Percentiles rank a stretch among this genome's conserved stretches.
phyloP scores from a whole-genome alignment of 1,140 invertebrate genomes.

The Drosophila pectinifera region DNA sequence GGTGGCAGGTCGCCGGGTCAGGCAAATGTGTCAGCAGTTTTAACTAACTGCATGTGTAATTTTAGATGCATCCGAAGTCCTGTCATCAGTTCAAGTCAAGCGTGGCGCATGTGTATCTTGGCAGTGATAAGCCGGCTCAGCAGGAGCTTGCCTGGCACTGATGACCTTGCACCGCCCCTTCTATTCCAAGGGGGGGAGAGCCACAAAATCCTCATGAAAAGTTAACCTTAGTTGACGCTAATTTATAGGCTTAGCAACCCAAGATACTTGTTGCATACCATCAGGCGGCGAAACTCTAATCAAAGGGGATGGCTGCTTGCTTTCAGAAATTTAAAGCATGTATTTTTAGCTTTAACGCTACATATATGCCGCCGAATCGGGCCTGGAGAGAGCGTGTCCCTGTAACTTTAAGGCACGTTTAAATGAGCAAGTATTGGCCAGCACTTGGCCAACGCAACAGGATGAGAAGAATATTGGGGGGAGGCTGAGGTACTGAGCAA shows the following conservation, averaged over 20 bases:
- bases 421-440: conserved; percentile 68
- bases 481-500: conserved; percentile 16
- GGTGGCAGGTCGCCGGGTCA: conserved; percentile 18
- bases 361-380: conserved; percentile 31
- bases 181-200: neutral
- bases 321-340: conserved; percentile 57
- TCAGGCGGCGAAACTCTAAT: conserved; percentile 49
- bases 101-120: conserved; percentile 60
- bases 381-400: conserved; percentile 3
- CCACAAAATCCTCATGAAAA: conserved; percentile 27
- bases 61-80: conserved; percentile 61
- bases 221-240: conserved; percentile 63
- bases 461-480: conserved; percentile 16
- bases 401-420: conserved; percentile 66
- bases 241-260: conserved; percentile 50
- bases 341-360: conserved; percentile 68
- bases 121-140: conserved; percentile 44
- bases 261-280: conserved; percentile 70
- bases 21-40: conserved; percentile 63
- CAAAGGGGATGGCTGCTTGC: conserved; percentile 19
- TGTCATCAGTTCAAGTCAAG: conserved; percentile 68
- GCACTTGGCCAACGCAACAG: conserved; percentile 21
- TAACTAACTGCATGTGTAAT: conserved; percentile 62
- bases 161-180: conserved; percentile 46
- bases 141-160: conserved; percentile 18